These are phyloP conservation scores for Isichthys henryi DNA, from an alignment of 2,113 vertebrate species.

Conservation along the genomic window DNA sequence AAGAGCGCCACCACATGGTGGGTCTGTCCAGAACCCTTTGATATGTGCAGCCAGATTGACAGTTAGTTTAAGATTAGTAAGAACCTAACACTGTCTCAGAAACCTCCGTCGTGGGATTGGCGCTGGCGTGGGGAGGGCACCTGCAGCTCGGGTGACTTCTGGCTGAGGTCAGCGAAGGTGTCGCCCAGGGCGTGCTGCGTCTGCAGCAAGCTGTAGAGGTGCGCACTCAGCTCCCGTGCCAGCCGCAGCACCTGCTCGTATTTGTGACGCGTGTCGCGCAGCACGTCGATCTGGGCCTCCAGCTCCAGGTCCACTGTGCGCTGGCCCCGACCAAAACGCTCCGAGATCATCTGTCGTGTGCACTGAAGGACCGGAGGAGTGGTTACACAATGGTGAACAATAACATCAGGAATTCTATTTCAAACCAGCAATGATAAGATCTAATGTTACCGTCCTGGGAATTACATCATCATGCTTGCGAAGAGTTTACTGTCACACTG, in stretches of 20 bases:
- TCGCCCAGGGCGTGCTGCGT: constrained; percentile 81
- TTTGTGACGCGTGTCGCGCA: constrained; percentile 78
- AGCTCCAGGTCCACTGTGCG: constrained; percentile 83
- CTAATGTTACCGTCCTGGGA: not conserved
- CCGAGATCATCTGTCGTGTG: constrained; percentile 76
- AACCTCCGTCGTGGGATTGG: not conserved
- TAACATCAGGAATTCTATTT: not conserved
- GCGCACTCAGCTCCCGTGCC: constrained; percentile 68
- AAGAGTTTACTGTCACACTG: not conserved
- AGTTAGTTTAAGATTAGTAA: not conserved
- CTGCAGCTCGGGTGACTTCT: constrained; percentile 77
- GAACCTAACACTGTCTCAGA: not conserved
- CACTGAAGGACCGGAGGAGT: constrained; percentile 50
- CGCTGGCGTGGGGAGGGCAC: constrained; percentile 36
- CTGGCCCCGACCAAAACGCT: constrained; percentile 77
- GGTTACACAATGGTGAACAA: not conserved
- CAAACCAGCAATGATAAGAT: not conserved
- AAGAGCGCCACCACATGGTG: not conserved
- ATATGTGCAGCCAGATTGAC: not conserved
- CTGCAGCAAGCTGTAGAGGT: constrained; percentile 74
- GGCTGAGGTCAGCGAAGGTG: constrained; percentile 77
- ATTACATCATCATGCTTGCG: not conserved
- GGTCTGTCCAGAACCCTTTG: not conserved
- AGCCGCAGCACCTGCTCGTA: constrained; percentile 73
- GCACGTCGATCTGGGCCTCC: constrained; percentile 77